These are phyloP conservation scores for Datnioides undecimradiatus DNA, from an alignment of 2,113 vertebrate genomes.

Conservation along the genomic window DNA sequence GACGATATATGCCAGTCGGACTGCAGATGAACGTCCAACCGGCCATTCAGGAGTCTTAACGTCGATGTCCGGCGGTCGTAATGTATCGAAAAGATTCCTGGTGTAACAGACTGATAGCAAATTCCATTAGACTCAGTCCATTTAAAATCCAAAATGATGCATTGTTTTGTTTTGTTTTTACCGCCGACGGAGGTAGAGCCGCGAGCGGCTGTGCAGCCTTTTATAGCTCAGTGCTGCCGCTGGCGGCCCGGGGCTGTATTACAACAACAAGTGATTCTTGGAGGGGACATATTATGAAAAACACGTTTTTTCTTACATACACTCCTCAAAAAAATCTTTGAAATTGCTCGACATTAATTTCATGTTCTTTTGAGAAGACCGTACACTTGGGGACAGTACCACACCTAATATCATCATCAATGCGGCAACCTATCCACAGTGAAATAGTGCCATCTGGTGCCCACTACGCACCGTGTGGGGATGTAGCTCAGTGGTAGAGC, in stretches of 20 bases:
- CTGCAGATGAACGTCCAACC: accelerated
- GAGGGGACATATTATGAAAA: too few species aligned
- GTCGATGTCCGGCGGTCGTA: neutral
- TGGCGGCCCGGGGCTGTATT: too few species aligned
- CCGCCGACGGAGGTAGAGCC: too few species aligned
- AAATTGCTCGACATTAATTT: too few species aligned
- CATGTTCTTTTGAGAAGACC: too few species aligned
- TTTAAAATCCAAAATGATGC: neutral
- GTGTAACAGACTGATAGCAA: neutral
- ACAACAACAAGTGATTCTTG: too few species aligned
- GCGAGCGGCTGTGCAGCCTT: neutral
- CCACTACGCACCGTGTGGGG: constrained; percentile 67
- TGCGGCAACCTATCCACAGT: too few species aligned
- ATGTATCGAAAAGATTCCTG: neutral
- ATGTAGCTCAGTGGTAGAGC: constrained; percentile 92
- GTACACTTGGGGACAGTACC: too few species aligned
- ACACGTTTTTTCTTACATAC: too few species aligned
- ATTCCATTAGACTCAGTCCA: accelerated
- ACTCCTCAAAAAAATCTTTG: too few species aligned
- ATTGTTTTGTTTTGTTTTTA: neutral
- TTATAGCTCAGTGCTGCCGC: neutral
- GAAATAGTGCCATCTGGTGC: too few species aligned
- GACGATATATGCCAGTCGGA: neutral
- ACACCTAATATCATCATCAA: too few species aligned
- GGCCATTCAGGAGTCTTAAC: neutral